Percentiles rank a stretch among this genome's conserved stretches.
Conservation (phyloP, 2,888 invertebrate genomes). For the Seladonia tumulorum region DNA sequence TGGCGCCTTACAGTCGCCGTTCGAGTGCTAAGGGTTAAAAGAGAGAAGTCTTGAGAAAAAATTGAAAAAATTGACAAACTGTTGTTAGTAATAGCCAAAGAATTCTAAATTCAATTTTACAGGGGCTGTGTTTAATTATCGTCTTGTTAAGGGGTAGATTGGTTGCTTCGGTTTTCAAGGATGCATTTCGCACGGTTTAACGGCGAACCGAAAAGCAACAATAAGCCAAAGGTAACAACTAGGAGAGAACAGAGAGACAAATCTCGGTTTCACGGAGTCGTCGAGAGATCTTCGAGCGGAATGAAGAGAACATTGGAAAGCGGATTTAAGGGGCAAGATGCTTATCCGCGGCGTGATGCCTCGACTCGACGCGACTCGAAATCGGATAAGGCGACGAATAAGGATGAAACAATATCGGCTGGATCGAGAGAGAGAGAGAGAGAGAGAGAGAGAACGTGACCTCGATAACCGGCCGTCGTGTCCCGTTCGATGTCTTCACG, state of each 20-base stretch:
- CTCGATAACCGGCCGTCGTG: conserved; percentile 42
- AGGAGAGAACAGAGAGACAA: not conserved
- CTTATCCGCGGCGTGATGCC: not conserved
- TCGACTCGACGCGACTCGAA: not conserved
- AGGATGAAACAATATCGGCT: conserved; percentile 38
- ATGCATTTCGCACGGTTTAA: not conserved
- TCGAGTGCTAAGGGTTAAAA: too few relatives aligned
- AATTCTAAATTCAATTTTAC: too few relatives aligned
- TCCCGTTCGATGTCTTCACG: conserved; percentile 29
- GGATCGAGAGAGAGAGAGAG: not conserved
- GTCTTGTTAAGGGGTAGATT: too few relatives aligned
- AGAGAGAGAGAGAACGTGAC: not conserved
- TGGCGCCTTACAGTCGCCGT: too few relatives aligned
- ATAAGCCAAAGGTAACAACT: not conserved
- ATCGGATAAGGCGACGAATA: conserved; percentile 20
- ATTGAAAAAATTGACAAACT: too few relatives aligned
- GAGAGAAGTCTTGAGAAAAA: too few relatives aligned
- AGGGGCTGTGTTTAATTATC: too few relatives aligned
- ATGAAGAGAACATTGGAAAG: not conserved
- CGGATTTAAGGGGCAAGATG: not conserved
- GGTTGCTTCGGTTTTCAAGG: too few relatives aligned
- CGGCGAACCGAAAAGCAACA: not conserved
- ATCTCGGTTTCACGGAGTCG: not conserved
- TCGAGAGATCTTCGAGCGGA: not conserved
- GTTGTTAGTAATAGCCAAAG: too few relatives aligned